Percentiles rank a stretch among this genome's conserved stretches.
Evolutionary conservation across 2,797 vertebrate genomes (phyloP).

Genomic region (Miichthys miiuy): DNA sequence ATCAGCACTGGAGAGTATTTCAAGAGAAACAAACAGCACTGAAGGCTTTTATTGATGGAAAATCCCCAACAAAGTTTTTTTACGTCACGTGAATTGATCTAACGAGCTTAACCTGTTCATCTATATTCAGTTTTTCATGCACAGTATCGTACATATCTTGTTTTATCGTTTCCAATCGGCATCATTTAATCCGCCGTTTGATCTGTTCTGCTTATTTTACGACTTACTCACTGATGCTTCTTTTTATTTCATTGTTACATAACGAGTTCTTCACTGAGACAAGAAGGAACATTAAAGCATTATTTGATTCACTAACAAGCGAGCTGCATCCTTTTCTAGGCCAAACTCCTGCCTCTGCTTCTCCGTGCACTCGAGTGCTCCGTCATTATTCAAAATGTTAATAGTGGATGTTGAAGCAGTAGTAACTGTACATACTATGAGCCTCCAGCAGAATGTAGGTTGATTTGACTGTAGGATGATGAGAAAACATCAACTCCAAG

Average conservation of each 20-base stretch:
- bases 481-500: conserved; percentile 18
- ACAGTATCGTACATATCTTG: not conserved
- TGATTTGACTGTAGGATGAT: conserved; percentile 14
- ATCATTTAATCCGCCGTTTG: not conserved
- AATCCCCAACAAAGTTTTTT: no score
- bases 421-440: conserved; percentile 22
- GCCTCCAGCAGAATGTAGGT: conserved; percentile 4
- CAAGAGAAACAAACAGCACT: no score
- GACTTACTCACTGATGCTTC: not conserved
- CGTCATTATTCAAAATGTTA: conserved; percentile 44
- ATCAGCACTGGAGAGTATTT: no score
- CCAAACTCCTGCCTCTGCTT: conserved; percentile 36
- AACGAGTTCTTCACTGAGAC: conserved; percentile 35
- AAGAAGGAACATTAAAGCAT: conserved; percentile 9
- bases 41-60: no score
- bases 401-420: conserved; percentile 38
- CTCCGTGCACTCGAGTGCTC: conserved; percentile 11
- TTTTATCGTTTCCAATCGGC: not conserved
- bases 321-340: conserved; percentile 49
- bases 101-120: no score
- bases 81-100: no score
- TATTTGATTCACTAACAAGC: conserved; percentile 51
- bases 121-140: conserved; percentile 1
- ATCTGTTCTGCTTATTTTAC: not conserved
- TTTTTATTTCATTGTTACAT: conserved; percentile 27